Conservation (phyloP, 2,888 invertebrate genomes). For the Acanthosepion pharaonis region DNA sequence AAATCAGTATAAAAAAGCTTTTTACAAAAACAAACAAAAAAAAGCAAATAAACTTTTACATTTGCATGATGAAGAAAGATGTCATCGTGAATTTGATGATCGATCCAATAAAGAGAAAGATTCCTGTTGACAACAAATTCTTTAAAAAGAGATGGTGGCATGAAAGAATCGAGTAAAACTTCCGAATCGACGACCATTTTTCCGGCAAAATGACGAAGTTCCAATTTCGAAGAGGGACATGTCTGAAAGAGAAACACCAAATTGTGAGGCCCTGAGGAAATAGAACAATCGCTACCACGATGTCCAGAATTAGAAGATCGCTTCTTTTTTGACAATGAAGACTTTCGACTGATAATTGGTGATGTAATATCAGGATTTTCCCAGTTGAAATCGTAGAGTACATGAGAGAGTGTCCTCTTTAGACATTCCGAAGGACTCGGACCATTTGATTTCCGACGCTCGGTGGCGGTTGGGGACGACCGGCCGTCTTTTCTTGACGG, state of each 20-base stretch:
- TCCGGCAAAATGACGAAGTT: conserved; percentile 61
- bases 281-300: background rate
- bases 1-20: too few species aligned
- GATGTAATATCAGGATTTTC: conserved; percentile 64
- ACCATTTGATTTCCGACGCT: conserved; percentile 36
- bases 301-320: background rate
- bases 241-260: conserved; percentile 61
- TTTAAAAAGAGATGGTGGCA: conserved; percentile 59
- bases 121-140: conserved; percentile 58
- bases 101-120: conserved; percentile 64
- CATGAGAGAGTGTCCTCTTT: conserved; percentile 62
- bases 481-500: background rate
- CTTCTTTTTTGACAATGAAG: conserved; percentile 33
- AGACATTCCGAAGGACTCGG: conserved; percentile 56
- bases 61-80: background rate
- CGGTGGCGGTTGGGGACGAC: too few species aligned
- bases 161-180: conserved; percentile 64
- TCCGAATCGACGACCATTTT: conserved; percentile 66
- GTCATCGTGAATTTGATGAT: conserved; percentile 50
- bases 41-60: background rate
- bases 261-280: conserved; percentile 52
- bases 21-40: background rate
- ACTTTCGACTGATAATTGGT: conserved; percentile 58
- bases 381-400: conserved; percentile 67
- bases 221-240: conserved; percentile 57